These are phyloP conservation scores for Pristionchus maxplancki DNA, from an alignment of 2,888 invertebrate genomes.

Conservation along the genomic window DNA sequence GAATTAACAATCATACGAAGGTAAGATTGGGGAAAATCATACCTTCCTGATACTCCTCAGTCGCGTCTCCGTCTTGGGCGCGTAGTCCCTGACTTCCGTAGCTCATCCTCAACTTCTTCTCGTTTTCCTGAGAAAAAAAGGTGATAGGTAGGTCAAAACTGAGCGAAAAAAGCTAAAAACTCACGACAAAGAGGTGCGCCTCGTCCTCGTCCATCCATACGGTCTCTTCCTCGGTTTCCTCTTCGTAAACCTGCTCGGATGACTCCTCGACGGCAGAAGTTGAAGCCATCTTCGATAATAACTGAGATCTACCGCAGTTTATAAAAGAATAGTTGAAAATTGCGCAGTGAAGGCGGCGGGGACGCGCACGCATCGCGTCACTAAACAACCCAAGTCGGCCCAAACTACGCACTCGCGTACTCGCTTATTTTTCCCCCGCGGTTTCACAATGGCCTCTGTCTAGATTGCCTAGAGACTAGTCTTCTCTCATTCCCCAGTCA, in stretches of 20 bases:
- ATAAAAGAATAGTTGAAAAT: background rate
- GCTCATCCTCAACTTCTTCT: background rate
- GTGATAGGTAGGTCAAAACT: background rate
- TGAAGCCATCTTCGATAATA: conserved; percentile 19
- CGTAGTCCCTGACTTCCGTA: background rate
- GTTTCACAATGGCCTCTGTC: conserved; percentile 16
- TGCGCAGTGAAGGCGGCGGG: no score
- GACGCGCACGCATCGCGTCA: background rate
- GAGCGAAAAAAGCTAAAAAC: background rate
- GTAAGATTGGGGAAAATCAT: background rate
- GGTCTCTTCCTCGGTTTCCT: conserved; percentile 41
- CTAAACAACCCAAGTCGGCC: background rate
- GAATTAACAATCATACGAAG: background rate
- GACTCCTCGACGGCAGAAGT: background rate
- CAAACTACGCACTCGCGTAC: background rate
- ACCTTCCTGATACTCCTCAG: conserved; percentile 46
- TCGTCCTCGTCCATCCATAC: conserved; percentile 33
- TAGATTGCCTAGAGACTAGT: conserved; percentile 2
- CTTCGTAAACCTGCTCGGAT: background rate
- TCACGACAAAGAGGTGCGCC: background rate
- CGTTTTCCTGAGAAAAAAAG: background rate
- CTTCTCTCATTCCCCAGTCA: background rate
- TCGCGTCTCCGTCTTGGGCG: background rate
- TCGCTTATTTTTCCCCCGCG: background rate
- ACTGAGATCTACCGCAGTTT: background rate